Conservation (phyloP, 1,140 invertebrate genomes). For the Drosophila pachea region DNA sequence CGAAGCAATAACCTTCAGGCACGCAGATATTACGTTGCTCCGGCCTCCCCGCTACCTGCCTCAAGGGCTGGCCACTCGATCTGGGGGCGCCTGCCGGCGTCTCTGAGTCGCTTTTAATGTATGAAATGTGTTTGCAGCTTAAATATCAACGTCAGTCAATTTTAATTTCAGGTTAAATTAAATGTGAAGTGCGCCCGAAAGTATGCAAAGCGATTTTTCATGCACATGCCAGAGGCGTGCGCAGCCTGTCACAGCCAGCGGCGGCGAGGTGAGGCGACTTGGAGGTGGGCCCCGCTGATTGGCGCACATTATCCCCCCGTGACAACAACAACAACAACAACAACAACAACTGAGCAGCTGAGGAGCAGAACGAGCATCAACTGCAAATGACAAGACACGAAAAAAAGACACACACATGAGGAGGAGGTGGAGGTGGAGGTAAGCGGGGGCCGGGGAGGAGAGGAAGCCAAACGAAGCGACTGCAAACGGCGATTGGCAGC, state of each 20-base stretch:
- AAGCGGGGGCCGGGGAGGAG: background rate
- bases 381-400: constrained; percentile 21
- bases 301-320: constrained; percentile 63
- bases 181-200: constrained; percentile 65
- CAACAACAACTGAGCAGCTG: background rate
- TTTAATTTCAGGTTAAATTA: constrained; percentile 70
- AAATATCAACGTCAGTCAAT: constrained; percentile 74
- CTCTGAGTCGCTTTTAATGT: constrained; percentile 30
- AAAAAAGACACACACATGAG: background rate
- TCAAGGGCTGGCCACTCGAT: background rate
- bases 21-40: too few relatives aligned
- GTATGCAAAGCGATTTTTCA: constrained; percentile 74
- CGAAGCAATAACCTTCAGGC: too few relatives aligned
- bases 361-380: constrained; percentile 23
- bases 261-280: background rate
- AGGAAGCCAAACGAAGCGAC: constrained; percentile 25
- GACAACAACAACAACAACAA: constrained; percentile 38
- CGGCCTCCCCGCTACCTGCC: background rate
- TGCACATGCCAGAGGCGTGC: constrained; percentile 49
- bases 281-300: constrained; percentile 46
- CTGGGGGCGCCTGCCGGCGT: too few relatives aligned
- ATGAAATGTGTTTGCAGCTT: constrained; percentile 36
- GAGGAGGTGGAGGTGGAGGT: background rate
- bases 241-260: background rate
- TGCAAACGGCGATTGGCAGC: constrained; percentile 20